These are phyloP conservation scores for Diogma glabrata DNA, from an alignment of 2,888 invertebrate genomes.

Conservation along the genomic window DNA sequence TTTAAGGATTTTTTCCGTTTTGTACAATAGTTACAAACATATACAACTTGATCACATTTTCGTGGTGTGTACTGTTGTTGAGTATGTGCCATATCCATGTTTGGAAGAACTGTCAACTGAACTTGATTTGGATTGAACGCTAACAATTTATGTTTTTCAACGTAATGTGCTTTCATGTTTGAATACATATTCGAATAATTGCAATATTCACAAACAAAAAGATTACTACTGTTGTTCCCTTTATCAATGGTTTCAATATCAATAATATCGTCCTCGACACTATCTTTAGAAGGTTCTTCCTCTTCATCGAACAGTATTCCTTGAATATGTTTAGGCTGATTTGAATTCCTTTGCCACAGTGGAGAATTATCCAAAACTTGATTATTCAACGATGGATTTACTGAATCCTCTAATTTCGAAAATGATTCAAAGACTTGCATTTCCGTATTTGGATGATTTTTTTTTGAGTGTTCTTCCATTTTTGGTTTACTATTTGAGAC, in stretches of 20 bases:
- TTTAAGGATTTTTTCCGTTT: not conserved
- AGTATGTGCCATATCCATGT: no score
- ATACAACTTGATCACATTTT: not conserved
- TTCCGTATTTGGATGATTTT: conserved; percentile 43
- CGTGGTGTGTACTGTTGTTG: no score
- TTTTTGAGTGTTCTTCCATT: conserved; percentile 47
- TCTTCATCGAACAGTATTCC: conserved; percentile 48
- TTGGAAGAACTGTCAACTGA: not conserved
- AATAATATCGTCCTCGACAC: not conserved
- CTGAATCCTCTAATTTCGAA: conserved; percentile 4
- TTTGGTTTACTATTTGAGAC: conserved; percentile 41
- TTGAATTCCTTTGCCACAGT: conserved; percentile 45
- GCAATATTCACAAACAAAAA: not conserved
- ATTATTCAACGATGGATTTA: no score
- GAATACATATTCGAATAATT: not conserved
- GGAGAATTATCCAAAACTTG: conserved; percentile 42
- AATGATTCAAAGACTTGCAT: conserved; percentile 34
- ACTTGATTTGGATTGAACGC: not conserved
- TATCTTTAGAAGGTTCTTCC: not conserved
- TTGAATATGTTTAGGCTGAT: conserved; percentile 44
- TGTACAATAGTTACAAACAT: not conserved
- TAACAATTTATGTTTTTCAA: not conserved
- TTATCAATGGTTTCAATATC: no score
- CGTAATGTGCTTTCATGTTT: not conserved
- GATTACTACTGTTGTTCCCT: no score